Conservation (phyloP, 2,888 invertebrate species). For the Germaria angustata region DNA sequence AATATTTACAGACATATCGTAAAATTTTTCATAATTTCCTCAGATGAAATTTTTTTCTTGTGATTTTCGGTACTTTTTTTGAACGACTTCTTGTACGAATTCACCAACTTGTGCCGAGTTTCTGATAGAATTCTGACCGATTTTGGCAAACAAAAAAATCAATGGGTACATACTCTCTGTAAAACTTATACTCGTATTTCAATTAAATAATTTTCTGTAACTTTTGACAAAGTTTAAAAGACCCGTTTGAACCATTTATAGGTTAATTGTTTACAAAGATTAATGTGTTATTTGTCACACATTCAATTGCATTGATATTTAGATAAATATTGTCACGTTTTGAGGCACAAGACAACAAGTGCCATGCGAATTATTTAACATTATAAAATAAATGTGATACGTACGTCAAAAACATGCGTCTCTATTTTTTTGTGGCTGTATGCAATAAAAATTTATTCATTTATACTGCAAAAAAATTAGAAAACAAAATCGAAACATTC, state of each 20-base stretch:
- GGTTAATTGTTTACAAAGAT: not conserved
- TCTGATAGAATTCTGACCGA: too few relatives aligned
- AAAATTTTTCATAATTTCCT: too few relatives aligned
- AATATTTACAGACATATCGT: too few relatives aligned
- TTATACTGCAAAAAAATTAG: not conserved
- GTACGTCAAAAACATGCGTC: constrained; percentile 9
- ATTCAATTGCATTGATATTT: not conserved
- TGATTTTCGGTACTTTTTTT: too few relatives aligned
- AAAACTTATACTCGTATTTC: too few relatives aligned
- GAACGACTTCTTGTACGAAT: too few relatives aligned
- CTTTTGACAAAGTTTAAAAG: too few relatives aligned
- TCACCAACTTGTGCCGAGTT: too few relatives aligned
- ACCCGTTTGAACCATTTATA: not conserved
- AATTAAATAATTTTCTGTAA: too few relatives aligned
- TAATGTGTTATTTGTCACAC: not conserved
- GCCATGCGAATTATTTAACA: not conserved
- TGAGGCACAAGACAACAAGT: constrained; percentile 1
- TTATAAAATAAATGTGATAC: not conserved
- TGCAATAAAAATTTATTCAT: not conserved
- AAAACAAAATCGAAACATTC: not conserved
- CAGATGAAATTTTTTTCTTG: too few relatives aligned
- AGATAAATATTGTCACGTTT: constrained; percentile 27
- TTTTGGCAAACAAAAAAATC: too few relatives aligned
- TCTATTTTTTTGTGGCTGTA: not conserved
- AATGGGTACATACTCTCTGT: too few relatives aligned